These are phyloP conservation scores for Haemorhous mexicanus DNA, from an alignment of 2,113 vertebrate genomes.

Conservation along the genomic window DNA sequence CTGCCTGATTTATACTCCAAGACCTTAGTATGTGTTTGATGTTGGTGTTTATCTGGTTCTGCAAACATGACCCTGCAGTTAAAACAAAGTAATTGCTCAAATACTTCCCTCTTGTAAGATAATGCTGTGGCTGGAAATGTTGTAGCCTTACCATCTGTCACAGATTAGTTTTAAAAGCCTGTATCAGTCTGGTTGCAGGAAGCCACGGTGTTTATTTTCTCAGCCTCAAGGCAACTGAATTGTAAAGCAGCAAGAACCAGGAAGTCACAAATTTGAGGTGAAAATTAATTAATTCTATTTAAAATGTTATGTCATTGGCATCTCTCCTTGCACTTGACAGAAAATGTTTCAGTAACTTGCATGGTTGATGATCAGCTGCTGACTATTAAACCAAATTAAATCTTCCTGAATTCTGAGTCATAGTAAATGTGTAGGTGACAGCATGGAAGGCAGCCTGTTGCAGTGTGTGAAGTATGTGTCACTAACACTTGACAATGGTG, in stretches of 20 bases:
- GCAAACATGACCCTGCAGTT: constrained; percentile 36
- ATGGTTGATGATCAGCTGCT: background rate
- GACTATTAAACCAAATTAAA: background rate
- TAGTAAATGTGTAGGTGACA: background rate
- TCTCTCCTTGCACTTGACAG: background rate
- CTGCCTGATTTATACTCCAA: background rate
- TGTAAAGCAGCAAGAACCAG: background rate
- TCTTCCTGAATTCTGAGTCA: constrained; percentile 25
- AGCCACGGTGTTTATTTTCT: background rate
- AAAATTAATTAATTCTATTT: background rate
- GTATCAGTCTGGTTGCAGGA: background rate
- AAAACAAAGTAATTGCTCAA: background rate
- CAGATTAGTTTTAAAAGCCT: background rate
- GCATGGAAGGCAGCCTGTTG: background rate
- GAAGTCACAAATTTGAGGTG: background rate
- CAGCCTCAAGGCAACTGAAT: background rate
- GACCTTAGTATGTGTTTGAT: constrained; percentile 24
- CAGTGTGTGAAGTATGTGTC: background rate
- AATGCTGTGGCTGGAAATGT: background rate
- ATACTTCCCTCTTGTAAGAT: background rate
- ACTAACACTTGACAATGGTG: background rate
- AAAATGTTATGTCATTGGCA: background rate
- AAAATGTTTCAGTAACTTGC: constrained; percentile 8
- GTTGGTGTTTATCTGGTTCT: constrained; percentile 12
- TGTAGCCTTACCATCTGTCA: background rate